Conservation (phyloP, 2,113 vertebrate genomes). For the Lampris incognitus region DNA sequence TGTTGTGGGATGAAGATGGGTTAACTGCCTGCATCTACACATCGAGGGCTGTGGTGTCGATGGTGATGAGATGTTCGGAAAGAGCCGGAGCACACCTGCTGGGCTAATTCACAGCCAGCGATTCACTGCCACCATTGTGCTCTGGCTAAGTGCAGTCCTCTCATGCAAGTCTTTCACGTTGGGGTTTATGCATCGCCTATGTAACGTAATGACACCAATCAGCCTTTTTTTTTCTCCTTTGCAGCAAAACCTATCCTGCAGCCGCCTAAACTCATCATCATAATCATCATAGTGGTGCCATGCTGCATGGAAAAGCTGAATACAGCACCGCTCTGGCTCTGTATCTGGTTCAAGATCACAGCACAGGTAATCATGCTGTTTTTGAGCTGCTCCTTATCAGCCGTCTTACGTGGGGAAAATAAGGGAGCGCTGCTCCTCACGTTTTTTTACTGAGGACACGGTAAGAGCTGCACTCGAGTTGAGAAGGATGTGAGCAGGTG, state of each 20-base stretch:
- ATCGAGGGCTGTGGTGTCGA: conserved; percentile 42
- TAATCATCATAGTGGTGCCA: conserved; percentile 8
- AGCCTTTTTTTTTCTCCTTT: conserved; percentile 66
- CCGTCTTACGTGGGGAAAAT: not conserved
- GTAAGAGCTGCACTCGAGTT: conserved; percentile 18
- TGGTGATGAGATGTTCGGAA: conserved; percentile 77
- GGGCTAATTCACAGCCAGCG: conserved; percentile 73
- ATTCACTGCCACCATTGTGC: conserved; percentile 50
- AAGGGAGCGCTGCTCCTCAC: conserved; percentile 10
- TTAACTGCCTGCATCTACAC: conserved; percentile 61
- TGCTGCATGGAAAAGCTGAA: conserved; percentile 15
- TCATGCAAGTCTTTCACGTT: conserved; percentile 60
- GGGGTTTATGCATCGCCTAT: conserved; percentile 39
- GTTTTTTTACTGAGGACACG: not conserved
- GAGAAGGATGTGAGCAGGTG: conserved; percentile 36
- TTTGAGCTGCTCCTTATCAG: conserved; percentile 11
- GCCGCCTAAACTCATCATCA: conserved; percentile 20
- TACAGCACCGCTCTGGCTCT: conserved; percentile 3
- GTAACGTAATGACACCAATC: conserved; percentile 67
- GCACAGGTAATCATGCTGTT: conserved; percentile 26
- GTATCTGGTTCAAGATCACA: conserved; percentile 35
- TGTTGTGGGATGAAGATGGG: conserved; percentile 47
- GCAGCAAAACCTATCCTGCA: conserved; percentile 37
- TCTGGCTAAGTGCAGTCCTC: conserved; percentile 54
- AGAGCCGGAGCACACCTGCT: conserved; percentile 67